phyloP scores from a whole-genome alignment of 2,113 vertebrate genomes.

The Choloepus hoffmanni region DNA sequence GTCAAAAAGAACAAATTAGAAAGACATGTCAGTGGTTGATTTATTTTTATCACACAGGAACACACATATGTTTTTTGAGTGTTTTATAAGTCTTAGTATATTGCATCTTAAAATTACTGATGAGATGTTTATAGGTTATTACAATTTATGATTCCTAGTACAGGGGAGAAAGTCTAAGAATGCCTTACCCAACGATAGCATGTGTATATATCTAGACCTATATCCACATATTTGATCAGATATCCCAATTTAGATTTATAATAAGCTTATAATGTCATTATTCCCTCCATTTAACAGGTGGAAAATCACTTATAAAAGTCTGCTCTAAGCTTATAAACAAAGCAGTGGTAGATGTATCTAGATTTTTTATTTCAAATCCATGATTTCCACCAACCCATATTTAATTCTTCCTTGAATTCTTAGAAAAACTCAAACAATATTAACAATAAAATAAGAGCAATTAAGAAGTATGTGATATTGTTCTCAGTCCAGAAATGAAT shows the following conservation, averaged over 20 bases:
- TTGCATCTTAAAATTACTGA: not conserved
- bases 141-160: not conserved
- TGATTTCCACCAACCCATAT: not conserved
- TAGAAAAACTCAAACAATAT: not conserved
- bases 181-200: not conserved
- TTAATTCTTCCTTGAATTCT: not conserved
- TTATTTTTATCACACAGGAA: not conserved
- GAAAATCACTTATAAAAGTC: not conserved
- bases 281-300: not conserved
- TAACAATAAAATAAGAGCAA: not conserved
- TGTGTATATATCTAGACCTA: not conserved
- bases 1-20: not conserved
- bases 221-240: not conserved
- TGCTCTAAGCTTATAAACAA: not conserved
- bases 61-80: not conserved
- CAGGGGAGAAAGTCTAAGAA: not conserved
- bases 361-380: not conserved
- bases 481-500: not conserved
- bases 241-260: not conserved
- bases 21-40: not conserved
- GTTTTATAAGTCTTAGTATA: not conserved
- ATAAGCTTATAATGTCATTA: not conserved
- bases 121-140: not conserved
- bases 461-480: not conserved
- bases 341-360: not conserved